Conservation (phyloP, 2,113 vertebrate species). For the Papio anubis region DNA sequence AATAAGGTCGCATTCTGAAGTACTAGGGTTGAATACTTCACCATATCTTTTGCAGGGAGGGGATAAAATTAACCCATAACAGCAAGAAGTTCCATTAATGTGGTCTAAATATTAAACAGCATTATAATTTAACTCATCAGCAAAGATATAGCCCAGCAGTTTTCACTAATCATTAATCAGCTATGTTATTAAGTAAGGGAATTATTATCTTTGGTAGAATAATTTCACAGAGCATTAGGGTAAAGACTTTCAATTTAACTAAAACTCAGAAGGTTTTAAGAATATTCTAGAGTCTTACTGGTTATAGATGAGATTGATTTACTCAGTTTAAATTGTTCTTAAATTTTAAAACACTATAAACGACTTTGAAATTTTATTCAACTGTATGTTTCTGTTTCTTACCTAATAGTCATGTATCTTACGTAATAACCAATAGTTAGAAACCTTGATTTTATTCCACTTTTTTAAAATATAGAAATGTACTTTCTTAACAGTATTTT, state of each 20-base stretch:
- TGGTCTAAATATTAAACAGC: not conserved
- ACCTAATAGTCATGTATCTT: not conserved
- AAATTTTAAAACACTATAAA: not conserved
- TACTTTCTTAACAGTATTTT: not conserved
- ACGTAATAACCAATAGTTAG: not conserved
- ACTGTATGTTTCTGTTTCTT: not conserved
- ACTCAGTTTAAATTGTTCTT: not conserved
- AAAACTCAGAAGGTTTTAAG: slow-evolving; percentile 16
- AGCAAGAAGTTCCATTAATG: not conserved
- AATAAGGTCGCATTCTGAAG: not conserved
- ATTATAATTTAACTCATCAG: not conserved
- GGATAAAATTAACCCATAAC: not conserved
- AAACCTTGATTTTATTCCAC: not conserved
- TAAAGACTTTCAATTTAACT: not conserved
- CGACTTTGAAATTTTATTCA: not conserved
- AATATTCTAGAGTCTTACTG: not conserved
- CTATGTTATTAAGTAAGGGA: not conserved
- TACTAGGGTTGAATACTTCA: not conserved
- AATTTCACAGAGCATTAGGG: not conserved
- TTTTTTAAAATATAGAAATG: slow-evolving; percentile 32
- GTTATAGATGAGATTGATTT: not conserved
- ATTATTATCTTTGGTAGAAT: slow-evolving; percentile 18
- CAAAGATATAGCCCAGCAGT: not conserved
- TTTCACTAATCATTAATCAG: slow-evolving; percentile 25
- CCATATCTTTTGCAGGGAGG: not conserved